These are phyloP conservation scores for Anomalospiza imberbis DNA, from an alignment of 2,797 vertebrate species.

Conservation along the genomic window DNA sequence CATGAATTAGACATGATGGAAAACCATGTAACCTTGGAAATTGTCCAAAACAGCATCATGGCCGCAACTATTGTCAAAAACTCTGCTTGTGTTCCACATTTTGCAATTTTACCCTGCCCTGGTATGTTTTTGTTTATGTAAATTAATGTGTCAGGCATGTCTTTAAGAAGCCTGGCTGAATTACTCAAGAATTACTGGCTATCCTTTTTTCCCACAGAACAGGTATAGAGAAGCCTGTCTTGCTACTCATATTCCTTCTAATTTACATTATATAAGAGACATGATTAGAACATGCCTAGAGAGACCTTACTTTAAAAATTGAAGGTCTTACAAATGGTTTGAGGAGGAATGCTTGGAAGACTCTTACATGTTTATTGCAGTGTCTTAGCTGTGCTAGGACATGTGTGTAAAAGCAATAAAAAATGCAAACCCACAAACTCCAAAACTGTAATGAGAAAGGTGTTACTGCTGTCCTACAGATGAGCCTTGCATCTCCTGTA, in stretches of 20 bases:
- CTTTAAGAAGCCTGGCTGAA: not conserved
- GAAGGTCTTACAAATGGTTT: not conserved
- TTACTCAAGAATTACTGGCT: not conserved
- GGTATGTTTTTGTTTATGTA: not conserved
- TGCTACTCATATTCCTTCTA: not conserved
- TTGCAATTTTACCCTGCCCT: not conserved
- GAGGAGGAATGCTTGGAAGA: not conserved
- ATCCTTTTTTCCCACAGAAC: not conserved
- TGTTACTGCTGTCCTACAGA: not conserved
- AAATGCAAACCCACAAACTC: not conserved
- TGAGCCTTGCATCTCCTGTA: not conserved
- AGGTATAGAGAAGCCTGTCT: not conserved
- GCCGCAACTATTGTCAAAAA: not conserved
- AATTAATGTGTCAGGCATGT: not conserved
- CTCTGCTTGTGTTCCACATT: not conserved
- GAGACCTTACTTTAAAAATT: not conserved
- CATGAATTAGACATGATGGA: not conserved
- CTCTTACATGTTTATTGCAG: fast-evolving
- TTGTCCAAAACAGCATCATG: not conserved
- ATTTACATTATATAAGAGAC: not conserved
- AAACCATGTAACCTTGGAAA: not conserved
- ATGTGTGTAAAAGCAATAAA: not conserved
- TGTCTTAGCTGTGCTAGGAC: not conserved
- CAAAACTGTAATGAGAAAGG: not conserved
- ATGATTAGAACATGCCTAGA: not conserved